Percentiles rank a stretch among this genome's conserved stretches.
These are phyloP conservation scores for Diorhabda elongata DNA, from an alignment of 1,140 invertebrate species.

Conservation along the genomic window DNA sequence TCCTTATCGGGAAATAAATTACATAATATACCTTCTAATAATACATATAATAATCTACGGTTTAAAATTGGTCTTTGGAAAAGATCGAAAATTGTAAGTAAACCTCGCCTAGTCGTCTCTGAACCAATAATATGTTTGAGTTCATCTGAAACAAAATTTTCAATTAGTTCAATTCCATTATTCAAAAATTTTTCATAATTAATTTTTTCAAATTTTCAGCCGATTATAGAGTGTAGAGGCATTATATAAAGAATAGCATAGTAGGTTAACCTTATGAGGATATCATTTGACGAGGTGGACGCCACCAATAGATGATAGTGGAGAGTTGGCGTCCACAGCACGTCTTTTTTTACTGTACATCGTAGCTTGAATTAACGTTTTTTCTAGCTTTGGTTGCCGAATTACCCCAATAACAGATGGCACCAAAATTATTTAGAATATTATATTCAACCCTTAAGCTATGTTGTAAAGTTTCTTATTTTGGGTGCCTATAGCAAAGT, in stretches of 20 bases:
- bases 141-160: constrained; percentile 68
- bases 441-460: no score
- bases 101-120: constrained; percentile 81
- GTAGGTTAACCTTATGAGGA: no score
- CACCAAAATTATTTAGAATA: no score
- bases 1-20: constrained; percentile 73
- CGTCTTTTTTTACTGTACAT: no score
- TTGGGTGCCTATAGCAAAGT: no score
- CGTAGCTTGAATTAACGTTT: no score
- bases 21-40: constrained; percentile 76
- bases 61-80: constrained; percentile 85
- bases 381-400: no score
- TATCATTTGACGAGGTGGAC: no score
- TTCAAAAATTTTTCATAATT: background rate
- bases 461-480: no score
- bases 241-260: background rate
- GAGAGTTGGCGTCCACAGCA: no score
- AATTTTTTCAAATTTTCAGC: background rate
- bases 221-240: background rate
- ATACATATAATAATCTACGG: constrained; percentile 78
- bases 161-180: constrained; percentile 10
- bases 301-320: no score
- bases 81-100: constrained; percentile 83
- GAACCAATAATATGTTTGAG: constrained; percentile 87
- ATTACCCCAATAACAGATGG: no score